phyloP scores from a whole-genome alignment of 2,113 vertebrate species.

The Collichthys lucidus region DNA sequence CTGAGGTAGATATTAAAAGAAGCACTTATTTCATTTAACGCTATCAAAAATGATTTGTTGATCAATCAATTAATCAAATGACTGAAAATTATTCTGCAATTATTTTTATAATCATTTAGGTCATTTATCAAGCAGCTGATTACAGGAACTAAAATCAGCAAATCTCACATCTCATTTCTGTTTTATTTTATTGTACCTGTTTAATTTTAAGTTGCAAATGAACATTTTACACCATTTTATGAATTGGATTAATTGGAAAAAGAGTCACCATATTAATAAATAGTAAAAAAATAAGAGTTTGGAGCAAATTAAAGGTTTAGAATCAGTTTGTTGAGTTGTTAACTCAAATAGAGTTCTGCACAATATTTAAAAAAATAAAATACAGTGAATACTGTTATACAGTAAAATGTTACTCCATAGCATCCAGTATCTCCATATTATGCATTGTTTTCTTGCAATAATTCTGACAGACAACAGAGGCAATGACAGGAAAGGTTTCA shows the following conservation, averaged over 20 bases:
- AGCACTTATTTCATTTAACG: background rate
- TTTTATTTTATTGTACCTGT: background rate
- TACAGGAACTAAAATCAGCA: background rate
- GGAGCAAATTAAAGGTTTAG: too few species aligned
- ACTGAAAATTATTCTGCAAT: background rate
- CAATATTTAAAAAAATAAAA: too few species aligned
- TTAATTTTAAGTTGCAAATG: too few species aligned
- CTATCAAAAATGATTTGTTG: background rate
- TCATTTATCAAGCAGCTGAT: background rate
- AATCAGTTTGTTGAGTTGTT: background rate
- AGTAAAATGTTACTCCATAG: background rate
- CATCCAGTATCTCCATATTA: background rate
- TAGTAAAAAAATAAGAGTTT: background rate
- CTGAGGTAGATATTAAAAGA: background rate
- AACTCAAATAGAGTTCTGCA: background rate
- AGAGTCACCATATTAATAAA: background rate
- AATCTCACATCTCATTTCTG: background rate
- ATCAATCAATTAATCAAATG: background rate
- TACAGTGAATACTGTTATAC: background rate
- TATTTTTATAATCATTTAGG: background rate
- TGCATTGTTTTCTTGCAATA: background rate
- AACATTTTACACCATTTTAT: background rate
- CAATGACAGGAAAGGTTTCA: slow-evolving; percentile 13
- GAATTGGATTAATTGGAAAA: too few species aligned
- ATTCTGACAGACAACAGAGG: slow-evolving; percentile 5